phyloP scores from a whole-genome alignment of 2,797 vertebrate species.

The Orientallactaga sibirica region DNA sequence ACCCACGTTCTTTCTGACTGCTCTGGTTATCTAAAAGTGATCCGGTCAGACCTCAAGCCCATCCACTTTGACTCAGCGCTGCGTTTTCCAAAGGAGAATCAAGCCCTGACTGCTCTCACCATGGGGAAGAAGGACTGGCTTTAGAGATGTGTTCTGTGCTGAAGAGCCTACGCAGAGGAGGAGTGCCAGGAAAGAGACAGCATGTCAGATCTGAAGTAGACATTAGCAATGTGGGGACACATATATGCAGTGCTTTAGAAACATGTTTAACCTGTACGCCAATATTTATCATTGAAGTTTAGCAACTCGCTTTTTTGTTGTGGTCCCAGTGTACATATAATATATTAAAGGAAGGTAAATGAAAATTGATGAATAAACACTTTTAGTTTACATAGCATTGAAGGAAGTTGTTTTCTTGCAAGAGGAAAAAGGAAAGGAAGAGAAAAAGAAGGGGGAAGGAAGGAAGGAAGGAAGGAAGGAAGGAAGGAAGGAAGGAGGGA shows the following conservation, averaged over 20 bases:
- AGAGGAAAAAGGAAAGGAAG: neutral
- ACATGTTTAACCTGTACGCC: neutral
- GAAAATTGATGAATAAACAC: slow-evolving; percentile 60
- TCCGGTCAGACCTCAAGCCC: slow-evolving; percentile 59
- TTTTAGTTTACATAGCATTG: slow-evolving; percentile 61
- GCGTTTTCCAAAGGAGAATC: slow-evolving; percentile 59
- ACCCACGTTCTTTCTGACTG: slow-evolving; percentile 69
- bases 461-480: neutral
- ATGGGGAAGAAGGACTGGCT: slow-evolving; percentile 56
- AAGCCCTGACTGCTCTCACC: slow-evolving; percentile 43
- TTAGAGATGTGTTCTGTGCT: slow-evolving; percentile 1
- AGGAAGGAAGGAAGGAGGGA: neutral
- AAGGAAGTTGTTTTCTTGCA: slow-evolving; percentile 54
- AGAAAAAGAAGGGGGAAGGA: neutral
- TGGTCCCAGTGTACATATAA: slow-evolving; percentile 2
- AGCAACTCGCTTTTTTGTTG: slow-evolving; percentile 37
- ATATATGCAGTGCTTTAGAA: slow-evolving; percentile 15
- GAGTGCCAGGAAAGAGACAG: neutral
- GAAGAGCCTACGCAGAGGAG: slow-evolving; percentile 56
- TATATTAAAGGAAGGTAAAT: slow-evolving; percentile 63
- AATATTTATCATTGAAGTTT: slow-evolving; percentile 5
- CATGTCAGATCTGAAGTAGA: slow-evolving; percentile 49
- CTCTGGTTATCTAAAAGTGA: slow-evolving; percentile 70
- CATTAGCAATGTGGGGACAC: neutral
- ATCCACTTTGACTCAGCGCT: slow-evolving; percentile 50